Percentiles rank a stretch among this genome's conserved stretches.
These are phyloP conservation scores for Aromia moschata DNA, from an alignment of 2,888 invertebrate species.

Conservation along the genomic window DNA sequence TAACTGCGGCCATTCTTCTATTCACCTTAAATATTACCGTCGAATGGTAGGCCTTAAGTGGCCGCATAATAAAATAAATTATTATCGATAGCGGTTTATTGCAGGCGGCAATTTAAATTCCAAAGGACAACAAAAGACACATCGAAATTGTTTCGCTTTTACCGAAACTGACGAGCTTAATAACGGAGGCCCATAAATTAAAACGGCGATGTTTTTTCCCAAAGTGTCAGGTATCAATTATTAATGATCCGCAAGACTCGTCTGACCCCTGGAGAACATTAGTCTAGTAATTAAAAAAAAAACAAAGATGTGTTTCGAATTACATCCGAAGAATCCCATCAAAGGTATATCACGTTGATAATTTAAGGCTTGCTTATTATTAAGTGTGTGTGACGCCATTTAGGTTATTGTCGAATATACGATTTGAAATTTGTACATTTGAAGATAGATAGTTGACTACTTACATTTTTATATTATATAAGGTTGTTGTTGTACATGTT, in stretches of 20 bases:
- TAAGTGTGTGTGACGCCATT: too few relatives aligned
- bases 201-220: constrained; percentile 30
- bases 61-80: constrained; percentile 21
- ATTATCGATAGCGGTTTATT: constrained; percentile 26
- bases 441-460: too few relatives aligned
- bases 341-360: too few relatives aligned
- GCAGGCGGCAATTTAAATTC: constrained; percentile 28
- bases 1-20: constrained; percentile 5
- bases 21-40: constrained; percentile 11
- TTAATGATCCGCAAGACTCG: constrained; percentile 46
- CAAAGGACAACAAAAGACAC: constrained; percentile 22
- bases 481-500: too few relatives aligned
- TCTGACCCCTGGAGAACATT: constrained; percentile 43
- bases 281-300: constrained; percentile 34
- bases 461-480: too few relatives aligned
- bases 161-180: constrained; percentile 13
- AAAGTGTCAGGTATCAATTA: constrained; percentile 46
- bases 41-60: constrained; percentile 2
- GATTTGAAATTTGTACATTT: too few relatives aligned
- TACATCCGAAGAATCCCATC: too few relatives aligned
- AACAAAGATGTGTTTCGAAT: too few relatives aligned
- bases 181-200: constrained; percentile 38
- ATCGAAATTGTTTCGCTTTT: constrained; percentile 25
- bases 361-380: too few relatives aligned
- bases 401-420: too few relatives aligned